These are phyloP conservation scores for Sarcophaga peregrina DNA, from an alignment of 1,140 invertebrate genomes.

Conservation along the genomic window DNA sequence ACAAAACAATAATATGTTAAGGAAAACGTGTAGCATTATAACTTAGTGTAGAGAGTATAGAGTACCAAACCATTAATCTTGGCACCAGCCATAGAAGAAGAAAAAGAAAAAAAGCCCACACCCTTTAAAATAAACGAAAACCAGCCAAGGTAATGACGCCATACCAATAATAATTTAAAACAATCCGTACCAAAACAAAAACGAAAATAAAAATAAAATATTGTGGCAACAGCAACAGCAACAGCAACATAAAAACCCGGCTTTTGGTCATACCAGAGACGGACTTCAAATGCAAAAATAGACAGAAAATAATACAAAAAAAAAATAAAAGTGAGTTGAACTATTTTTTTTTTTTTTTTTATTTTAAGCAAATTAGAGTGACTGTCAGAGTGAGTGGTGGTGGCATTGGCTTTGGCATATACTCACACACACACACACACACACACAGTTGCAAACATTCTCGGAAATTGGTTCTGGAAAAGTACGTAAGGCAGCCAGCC, in stretches of 20 bases:
- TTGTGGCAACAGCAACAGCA: background rate
- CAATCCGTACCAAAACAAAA: background rate
- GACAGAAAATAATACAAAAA: background rate
- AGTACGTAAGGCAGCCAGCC: no score
- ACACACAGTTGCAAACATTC: background rate
- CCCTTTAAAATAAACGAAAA: background rate
- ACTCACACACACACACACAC: background rate
- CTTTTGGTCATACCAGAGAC: background rate
- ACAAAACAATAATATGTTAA: no score
- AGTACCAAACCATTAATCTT: constrained; percentile 28
- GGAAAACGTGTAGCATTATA: no score
- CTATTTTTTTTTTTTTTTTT: background rate
- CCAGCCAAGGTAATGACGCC: constrained; percentile 33
- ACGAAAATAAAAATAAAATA: background rate
- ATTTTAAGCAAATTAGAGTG: background rate
- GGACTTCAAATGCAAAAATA: no score
- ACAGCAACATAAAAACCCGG: background rate
- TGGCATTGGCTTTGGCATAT: constrained; percentile 9
- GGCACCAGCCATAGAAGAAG: constrained; percentile 20
- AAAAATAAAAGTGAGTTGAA: background rate
- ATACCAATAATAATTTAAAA: constrained; percentile 31
- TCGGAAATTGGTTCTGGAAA: background rate
- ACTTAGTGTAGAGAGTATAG: background rate
- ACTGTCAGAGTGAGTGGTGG: background rate
- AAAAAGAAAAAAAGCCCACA: background rate